Percentiles rank a stretch among this genome's conserved stretches.
Conservation (phyloP, 2,888 invertebrate genomes). For the Cordilura impudica region DNA sequence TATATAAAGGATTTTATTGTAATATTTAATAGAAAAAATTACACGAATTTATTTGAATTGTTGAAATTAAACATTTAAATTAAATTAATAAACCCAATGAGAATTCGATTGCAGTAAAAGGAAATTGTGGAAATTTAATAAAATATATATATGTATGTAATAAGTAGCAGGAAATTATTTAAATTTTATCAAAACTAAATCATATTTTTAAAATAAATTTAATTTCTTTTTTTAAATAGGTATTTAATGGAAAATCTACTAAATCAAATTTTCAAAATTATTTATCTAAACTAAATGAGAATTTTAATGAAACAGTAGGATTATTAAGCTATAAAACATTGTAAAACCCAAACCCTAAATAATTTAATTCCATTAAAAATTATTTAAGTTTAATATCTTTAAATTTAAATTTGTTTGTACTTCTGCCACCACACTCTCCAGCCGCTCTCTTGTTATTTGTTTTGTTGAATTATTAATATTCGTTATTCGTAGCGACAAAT, state of each 20-base stretch:
- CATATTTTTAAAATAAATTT: too few relatives aligned
- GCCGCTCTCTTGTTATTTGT: background rate
- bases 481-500: conserved; percentile 47
- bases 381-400: too few relatives aligned
- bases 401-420: background rate
- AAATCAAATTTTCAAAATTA: background rate
- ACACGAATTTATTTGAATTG: background rate
- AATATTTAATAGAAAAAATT: background rate
- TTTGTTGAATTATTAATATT: conserved; percentile 50
- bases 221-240: too few relatives aligned
- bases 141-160: too few relatives aligned
- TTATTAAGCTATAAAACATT: too few relatives aligned
- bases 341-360: too few relatives aligned
- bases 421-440: background rate
- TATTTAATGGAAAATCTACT: background rate
- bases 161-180: too few relatives aligned
- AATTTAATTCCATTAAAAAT: too few relatives aligned
- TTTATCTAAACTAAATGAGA: background rate
- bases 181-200: too few relatives aligned
- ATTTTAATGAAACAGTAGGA: too few relatives aligned
- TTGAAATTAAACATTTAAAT: too few relatives aligned
- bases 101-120: background rate
- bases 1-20: background rate
- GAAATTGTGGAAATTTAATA: background rate
- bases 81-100: background rate